phyloP scores from a whole-genome alignment of 2,888 invertebrate genomes.

The Drosophila kambysellisi region DNA sequence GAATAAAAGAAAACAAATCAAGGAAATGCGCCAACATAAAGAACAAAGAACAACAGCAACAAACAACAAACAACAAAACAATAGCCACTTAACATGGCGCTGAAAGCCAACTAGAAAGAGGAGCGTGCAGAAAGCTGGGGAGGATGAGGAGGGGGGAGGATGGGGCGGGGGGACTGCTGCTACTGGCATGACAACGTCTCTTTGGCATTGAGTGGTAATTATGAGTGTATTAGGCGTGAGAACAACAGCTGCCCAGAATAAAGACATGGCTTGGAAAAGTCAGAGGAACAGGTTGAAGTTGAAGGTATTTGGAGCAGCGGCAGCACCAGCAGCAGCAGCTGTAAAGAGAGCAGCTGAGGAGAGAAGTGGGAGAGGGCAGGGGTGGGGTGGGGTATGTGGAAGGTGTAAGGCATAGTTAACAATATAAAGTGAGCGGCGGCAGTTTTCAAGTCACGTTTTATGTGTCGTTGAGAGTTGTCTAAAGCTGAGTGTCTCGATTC shows the following conservation, averaged over 20 bases:
- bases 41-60: conserved; percentile 19
- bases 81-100: conserved; percentile 60
- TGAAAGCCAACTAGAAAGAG: conserved; percentile 31
- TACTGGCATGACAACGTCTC: conserved; percentile 34
- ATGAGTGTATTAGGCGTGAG: conserved; percentile 61
- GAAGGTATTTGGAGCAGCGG: conserved; percentile 55
- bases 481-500: neutral
- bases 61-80: conserved; percentile 32
- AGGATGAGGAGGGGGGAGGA: neutral
- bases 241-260: conserved; percentile 37
- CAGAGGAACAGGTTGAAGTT: conserved; percentile 58
- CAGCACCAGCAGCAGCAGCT: neutral
- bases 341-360: neutral
- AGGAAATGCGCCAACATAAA: conserved; percentile 51
- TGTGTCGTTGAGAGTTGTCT: conserved; percentile 18
- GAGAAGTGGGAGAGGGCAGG: neutral
- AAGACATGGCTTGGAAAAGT: conserved; percentile 25
- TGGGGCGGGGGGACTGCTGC: neutral
- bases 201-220: conserved; percentile 54
- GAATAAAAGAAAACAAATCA: conserved; percentile 36
- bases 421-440: conserved; percentile 46
- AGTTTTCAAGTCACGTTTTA: conserved; percentile 59
- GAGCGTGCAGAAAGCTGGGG: neutral
- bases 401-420: conserved; percentile 35
- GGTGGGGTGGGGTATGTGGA: neutral